These are phyloP conservation scores for Phalanger gymnotis DNA, from an alignment of 2,797 vertebrate genomes.

Conservation along the genomic window DNA sequence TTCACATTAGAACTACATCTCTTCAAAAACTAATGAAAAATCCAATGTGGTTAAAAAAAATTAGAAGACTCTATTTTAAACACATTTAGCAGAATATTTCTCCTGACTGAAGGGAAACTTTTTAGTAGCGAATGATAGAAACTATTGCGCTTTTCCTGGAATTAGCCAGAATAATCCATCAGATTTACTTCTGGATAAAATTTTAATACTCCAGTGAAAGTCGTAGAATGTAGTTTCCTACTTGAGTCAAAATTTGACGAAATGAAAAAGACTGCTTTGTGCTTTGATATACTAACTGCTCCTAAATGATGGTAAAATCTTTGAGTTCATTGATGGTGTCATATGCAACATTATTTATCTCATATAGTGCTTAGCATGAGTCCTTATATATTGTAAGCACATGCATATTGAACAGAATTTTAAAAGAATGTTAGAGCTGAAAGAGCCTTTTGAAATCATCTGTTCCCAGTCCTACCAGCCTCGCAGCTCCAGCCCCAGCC, in stretches of 20 bases:
- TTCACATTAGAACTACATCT: background rate
- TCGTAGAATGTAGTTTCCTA: conserved; percentile 25
- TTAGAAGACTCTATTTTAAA: background rate
- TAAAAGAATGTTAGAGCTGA: background rate
- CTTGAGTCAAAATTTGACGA: background rate
- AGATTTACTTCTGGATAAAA: background rate
- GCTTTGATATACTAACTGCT: background rate
- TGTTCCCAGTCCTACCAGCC: background rate
- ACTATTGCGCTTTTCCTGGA: background rate
- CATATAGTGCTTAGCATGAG: background rate
- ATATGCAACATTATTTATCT: background rate
- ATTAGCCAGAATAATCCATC: background rate
- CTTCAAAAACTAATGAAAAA: background rate
- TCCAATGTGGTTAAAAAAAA: conserved; percentile 4
- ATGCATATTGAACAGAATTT: background rate
- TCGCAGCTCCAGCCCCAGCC: background rate
- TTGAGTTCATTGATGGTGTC: background rate
- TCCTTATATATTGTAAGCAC: background rate
- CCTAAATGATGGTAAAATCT: background rate
- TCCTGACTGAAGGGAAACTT: background rate
- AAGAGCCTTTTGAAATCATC: background rate
- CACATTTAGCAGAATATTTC: background rate
- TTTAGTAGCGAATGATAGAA: background rate
- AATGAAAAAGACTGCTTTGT: background rate
- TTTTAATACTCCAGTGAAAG: background rate